Percentiles rank a stretch among this genome's conserved stretches.
phyloP scores from a whole-genome alignment of 2,888 invertebrate genomes.

The Argyresthia goedartella region DNA sequence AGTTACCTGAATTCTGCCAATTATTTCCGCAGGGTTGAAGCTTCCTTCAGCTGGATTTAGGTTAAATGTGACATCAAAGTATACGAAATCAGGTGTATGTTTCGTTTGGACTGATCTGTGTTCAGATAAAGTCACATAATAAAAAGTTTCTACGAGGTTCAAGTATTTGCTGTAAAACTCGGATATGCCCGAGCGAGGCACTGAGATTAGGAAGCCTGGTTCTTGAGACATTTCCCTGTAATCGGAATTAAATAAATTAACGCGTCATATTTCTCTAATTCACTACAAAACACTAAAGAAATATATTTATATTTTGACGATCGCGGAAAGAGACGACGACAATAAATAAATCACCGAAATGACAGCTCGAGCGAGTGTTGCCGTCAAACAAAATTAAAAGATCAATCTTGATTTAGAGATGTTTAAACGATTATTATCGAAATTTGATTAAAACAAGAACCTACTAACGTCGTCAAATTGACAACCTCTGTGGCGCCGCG shows the following conservation, averaged over 20 bases:
- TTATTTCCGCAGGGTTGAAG: slow-evolving; percentile 47
- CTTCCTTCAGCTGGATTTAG: slow-evolving; percentile 52
- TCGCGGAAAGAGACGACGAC: neutral
- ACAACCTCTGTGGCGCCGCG: no score
- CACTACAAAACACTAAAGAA: slow-evolving; percentile 34
- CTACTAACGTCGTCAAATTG: no score
- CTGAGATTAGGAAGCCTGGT: slow-evolving; percentile 44
- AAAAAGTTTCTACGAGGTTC: slow-evolving; percentile 65
- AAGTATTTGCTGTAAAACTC: slow-evolving; percentile 58
- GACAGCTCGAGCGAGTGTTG: neutral
- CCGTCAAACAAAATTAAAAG: neutral
- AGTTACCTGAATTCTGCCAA: slow-evolving; percentile 56
- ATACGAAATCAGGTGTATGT: slow-evolving; percentile 49
- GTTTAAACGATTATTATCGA: no score
- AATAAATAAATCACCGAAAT: neutral
- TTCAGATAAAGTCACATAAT: slow-evolving; percentile 59
- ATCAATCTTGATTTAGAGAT: no score
- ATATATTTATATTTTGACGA: neutral
- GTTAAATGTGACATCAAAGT: slow-evolving; percentile 55
- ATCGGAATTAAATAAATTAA: neutral
- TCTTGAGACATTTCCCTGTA: slow-evolving; percentile 53
- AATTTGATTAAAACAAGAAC: no score
- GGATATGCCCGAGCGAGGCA: slow-evolving; percentile 51
- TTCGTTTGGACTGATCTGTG: slow-evolving; percentile 38
- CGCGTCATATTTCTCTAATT: slow-evolving; percentile 40